phyloP scores from a whole-genome alignment of 2,797 vertebrate species.

The Morus bassanus region DNA sequence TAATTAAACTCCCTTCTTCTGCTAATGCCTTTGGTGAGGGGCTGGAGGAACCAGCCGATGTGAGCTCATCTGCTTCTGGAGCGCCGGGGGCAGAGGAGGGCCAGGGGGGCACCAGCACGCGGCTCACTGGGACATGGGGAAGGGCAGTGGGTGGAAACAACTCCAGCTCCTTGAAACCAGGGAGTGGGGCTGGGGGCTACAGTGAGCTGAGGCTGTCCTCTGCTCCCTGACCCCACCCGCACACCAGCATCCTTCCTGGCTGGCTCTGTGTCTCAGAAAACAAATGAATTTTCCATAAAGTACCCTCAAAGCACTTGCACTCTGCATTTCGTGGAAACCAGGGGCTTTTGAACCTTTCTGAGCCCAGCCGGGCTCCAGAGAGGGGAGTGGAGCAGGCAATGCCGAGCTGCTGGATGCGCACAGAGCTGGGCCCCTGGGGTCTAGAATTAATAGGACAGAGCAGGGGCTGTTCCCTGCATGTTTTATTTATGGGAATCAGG shows the following conservation, averaged over 20 bases:
- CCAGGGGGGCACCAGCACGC: neutral
- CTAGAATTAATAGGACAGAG: conserved; percentile 65
- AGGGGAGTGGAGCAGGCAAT: neutral
- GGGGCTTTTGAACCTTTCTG: neutral
- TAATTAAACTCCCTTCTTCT: conserved; percentile 51
- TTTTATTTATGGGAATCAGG: conserved; percentile 71
- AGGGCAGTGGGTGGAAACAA: neutral
- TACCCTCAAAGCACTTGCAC: neutral
- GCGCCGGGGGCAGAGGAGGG: neutral
- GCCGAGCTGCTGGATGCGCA: conserved; percentile 9
- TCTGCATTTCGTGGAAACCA: neutral
- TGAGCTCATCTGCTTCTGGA: neutral
- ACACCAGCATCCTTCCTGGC: neutral
- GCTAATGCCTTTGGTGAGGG: neutral
- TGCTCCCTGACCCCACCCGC: neutral
- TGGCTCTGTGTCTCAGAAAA: neutral
- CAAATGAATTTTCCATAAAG: neutral
- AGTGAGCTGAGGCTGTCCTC: neutral
- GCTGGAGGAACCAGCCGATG: neutral
- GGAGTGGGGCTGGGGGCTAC: neutral
- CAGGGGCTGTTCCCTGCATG: conserved; percentile 63
- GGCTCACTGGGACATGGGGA: neutral
- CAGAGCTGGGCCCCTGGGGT: conserved; percentile 49
- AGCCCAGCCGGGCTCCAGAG: neutral
- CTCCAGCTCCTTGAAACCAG: neutral